A percentile compares a stretch with the other conserved stretches of the same genome.
These are phyloP conservation scores for Myotis brandtii DNA, from an alignment of 2,113 vertebrate genomes.

Conservation along the genomic window DNA sequence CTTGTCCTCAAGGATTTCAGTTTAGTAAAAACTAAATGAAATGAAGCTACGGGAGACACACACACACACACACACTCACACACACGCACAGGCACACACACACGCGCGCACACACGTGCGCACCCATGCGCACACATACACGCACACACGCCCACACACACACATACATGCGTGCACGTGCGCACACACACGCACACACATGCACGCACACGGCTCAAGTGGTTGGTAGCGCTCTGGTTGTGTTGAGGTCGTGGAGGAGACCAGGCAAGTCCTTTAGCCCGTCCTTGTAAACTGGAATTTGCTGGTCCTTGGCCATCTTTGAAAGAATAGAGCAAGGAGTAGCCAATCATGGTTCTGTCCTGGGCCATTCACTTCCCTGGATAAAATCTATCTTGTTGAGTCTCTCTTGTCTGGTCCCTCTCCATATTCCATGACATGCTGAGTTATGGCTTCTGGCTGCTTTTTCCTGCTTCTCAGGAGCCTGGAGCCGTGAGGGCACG, in stretches of 20 bases:
- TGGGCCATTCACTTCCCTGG: background rate
- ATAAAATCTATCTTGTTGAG: background rate
- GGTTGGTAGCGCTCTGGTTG: background rate
- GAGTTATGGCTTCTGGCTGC: background rate
- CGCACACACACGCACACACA: too few species aligned
- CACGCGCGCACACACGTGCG: too few species aligned
- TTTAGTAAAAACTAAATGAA: background rate
- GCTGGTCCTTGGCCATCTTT: background rate
- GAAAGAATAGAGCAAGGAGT: background rate
- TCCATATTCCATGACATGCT: too few species aligned
- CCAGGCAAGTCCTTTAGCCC: background rate
- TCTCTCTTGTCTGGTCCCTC: background rate
- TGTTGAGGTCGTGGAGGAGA: background rate
- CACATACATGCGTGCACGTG: too few species aligned
- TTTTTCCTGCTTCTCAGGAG: background rate
- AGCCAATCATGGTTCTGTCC: background rate
- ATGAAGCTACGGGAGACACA: background rate
- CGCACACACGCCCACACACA: accelerated
- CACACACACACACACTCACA: background rate
- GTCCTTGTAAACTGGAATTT: background rate
- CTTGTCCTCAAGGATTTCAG: background rate
- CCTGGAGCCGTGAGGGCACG: background rate
- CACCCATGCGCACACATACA: too few species aligned
- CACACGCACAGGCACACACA: background rate
- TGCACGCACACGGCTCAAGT: background rate